Percentiles rank a stretch among this genome's conserved stretches.
Evolutionary conservation across 2,797 vertebrate species (phyloP).

Genomic region (Iguana delicatissima): DNA sequence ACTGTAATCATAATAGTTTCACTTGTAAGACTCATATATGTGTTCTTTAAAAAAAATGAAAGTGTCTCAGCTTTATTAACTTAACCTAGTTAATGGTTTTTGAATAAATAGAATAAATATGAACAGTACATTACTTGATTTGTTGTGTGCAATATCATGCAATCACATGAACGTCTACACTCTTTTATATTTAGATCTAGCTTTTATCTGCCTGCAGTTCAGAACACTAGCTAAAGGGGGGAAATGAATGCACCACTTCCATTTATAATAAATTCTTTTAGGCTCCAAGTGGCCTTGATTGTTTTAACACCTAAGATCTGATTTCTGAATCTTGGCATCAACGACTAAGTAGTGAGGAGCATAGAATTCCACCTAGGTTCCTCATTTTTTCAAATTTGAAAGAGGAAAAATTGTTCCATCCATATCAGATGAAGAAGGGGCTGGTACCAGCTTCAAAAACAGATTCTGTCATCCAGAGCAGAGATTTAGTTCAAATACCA

Average conservation of each 20-base stretch:
- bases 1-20: neutral
- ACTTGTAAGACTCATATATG: neutral
- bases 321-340: neutral
- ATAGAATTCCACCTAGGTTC: neutral
- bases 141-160: neutral
- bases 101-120: too few species aligned
- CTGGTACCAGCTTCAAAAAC: neutral
- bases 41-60: neutral
- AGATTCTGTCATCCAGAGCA: neutral
- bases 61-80: neutral
- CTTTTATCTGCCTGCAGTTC: neutral
- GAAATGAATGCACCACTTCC: neutral
- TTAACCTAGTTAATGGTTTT: too few species aligned
- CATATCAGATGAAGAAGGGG: neutral
- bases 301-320: neutral
- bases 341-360: neutral
- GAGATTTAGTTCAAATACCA: neutral
- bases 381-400: neutral
- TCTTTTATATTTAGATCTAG: neutral
- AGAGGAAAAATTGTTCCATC: neutral
- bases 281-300: neutral
- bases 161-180: neutral
- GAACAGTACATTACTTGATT: neutral
- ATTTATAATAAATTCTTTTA: neutral
- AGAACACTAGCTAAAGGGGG: neutral